Evolutionary conservation across 2,113 vertebrate genomes (phyloP), one percentile per base, ranked within the genome.

Genomic region (Oryzias javanicus): DNA sequence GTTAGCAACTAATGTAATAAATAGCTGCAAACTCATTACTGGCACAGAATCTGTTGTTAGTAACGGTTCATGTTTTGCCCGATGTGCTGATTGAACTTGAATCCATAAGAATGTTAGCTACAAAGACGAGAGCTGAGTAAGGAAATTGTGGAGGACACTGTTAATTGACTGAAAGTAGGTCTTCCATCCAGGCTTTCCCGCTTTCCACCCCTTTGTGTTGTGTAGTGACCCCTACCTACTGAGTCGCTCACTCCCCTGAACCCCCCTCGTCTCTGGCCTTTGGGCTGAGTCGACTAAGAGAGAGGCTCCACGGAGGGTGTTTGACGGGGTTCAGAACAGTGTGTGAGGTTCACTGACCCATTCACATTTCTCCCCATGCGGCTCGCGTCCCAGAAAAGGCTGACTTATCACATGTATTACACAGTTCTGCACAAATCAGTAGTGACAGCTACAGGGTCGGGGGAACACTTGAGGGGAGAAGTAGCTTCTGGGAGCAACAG

Each of bases 311-410:
- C 6, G 89, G 94, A 92, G 94, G 85, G 93, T 70, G 18, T 68
- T 74, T 97, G 93, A 96, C 93, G 93, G 94, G 94, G 92, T 93
- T 92, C 92, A 92, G 92, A 93, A 91, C 90, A 91, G 90, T 92
- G 93, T 83, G 93, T 92, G 93, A 93, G 92, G 91, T 87, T 88
- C 86, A 88, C 87, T 79, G 86, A 92, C 93, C 91, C 89, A 82
- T 94, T 90, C 58, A 90, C 92, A 91, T 90, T 64, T 88, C 87
- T 89, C 91, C 86, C 87, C 91, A 87, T 89, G 92, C 92, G 10
- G 91, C 92, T 92, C 90, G 87, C 91, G 82, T 90, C 90, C 84
- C 89, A 89, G 88, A 91, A 92, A 91, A 91, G 90, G 90, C 93
- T 89, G 84, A 91, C 91, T 92, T 92, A 93, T 94, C 92, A 90